These are phyloP conservation scores for Oceanodroma leucorhoa DNA, from an alignment of 2,797 vertebrate species.

Conservation along the genomic window DNA sequence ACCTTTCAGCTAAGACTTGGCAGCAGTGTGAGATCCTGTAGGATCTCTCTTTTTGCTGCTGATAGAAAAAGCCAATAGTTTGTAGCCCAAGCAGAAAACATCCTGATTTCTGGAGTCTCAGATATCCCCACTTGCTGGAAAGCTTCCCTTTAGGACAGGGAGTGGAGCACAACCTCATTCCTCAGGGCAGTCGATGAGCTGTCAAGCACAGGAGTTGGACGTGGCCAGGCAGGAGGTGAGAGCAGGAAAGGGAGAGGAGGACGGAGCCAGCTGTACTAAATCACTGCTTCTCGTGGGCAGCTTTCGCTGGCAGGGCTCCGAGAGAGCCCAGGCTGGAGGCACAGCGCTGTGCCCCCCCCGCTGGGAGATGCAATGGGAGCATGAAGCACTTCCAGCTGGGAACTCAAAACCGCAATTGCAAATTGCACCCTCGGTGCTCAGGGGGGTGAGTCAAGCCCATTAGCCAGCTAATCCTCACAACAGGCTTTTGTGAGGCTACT, in stretches of 20 bases:
- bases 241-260: neutral
- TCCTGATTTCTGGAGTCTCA: neutral
- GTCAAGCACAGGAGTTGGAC: rapidly evolving
- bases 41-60: neutral
- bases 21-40: neutral
- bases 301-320: conserved; percentile 3
- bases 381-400: conserved; percentile 25
- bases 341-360: neutral
- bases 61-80: neutral
- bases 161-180: neutral
- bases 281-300: neutral
- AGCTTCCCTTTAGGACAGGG: neutral
- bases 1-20: rapidly evolving
- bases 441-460: conserved; percentile 24
- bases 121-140: neutral
- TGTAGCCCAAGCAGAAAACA: neutral
- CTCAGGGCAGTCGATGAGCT: neutral
- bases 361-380: neutral
- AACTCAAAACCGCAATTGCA: neutral
- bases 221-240: neutral
- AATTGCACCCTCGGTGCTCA: conserved; percentile 15
- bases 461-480: conserved; percentile 52
- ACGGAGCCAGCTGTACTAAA: neutral
- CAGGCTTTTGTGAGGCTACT: conserved; percentile 41
- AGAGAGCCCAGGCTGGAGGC: neutral